phyloP scores from a whole-genome alignment of 2,888 invertebrate genomes.

The Hypena proboscidalis region DNA sequence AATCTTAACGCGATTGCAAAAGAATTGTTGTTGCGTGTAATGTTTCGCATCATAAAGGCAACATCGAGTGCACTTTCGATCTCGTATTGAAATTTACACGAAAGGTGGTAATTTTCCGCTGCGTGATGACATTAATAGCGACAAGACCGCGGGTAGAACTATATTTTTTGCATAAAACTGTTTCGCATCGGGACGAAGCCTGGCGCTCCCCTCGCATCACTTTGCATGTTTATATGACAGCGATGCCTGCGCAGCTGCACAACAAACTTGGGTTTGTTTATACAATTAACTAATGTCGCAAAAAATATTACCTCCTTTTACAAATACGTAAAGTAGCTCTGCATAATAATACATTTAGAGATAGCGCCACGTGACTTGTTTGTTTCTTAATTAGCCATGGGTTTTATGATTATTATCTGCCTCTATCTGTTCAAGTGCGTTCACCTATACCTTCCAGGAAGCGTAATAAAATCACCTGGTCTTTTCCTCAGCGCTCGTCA shows the following conservation, averaged over 20 bases:
- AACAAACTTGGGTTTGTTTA: constrained; percentile 37
- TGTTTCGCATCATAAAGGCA: constrained; percentile 62
- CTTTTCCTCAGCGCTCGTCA: constrained; percentile 12
- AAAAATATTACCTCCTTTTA: constrained; percentile 27
- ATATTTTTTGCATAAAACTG: constrained; percentile 71
- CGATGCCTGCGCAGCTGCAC: constrained; percentile 53
- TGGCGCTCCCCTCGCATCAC: constrained; percentile 52
- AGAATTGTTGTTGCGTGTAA: constrained; percentile 59
- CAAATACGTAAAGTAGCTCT: constrained; percentile 18
- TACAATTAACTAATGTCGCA: constrained; percentile 38
- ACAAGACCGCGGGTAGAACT: constrained; percentile 58
- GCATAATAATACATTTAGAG: constrained; percentile 14
- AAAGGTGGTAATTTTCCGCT: constrained; percentile 80
- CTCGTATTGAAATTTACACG: constrained; percentile 76
- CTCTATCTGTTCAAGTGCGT: constrained; percentile 24
- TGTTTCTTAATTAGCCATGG: constrained; percentile 33
- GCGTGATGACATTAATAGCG: constrained; percentile 77
- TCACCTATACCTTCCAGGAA: constrained; percentile 14
- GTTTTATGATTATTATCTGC: constrained; percentile 34
- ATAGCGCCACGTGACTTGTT: constrained; percentile 22
- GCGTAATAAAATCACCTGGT: constrained; percentile 16
- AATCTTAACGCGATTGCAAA: constrained; percentile 61
- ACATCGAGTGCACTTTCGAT: constrained; percentile 68
- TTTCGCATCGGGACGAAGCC: constrained; percentile 60
- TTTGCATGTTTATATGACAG: constrained; percentile 63